These are phyloP conservation scores for Procavia capensis DNA, from an alignment of 2,113 vertebrate genomes.

Conservation along the genomic window DNA sequence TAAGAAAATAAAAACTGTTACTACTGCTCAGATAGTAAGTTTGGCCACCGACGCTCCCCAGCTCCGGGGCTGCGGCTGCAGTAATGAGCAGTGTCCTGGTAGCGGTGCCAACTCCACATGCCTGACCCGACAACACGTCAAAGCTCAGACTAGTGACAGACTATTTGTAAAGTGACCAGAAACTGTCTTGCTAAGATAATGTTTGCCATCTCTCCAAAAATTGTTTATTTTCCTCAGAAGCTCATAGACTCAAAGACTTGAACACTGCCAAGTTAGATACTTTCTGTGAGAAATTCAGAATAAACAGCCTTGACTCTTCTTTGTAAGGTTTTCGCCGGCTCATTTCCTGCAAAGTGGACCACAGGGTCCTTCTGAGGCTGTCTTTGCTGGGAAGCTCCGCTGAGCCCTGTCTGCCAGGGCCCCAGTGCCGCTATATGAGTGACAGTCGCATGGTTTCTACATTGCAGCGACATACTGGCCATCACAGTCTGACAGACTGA, in stretches of 20 bases:
- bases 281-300: background rate
- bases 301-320: background rate
- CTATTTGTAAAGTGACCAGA: background rate
- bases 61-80: background rate
- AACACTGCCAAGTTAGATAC: background rate
- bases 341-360: no score
- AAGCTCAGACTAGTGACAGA: background rate
- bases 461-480: no score
- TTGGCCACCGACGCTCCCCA: slow-evolving; percentile 20
- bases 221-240: background rate
- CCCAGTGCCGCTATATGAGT: no score
- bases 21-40: slow-evolving; percentile 3
- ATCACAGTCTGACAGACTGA: no score
- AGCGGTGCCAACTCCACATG: background rate
- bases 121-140: background rate
- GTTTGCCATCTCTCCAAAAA: background rate
- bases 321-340: no score
- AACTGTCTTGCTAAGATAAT: background rate
- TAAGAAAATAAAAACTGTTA: background rate
- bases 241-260: background rate
- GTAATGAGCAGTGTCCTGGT: background rate
- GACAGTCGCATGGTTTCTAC: no score
- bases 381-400: no score
- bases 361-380: no score
- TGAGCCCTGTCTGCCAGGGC: no score